phyloP scores from a whole-genome alignment of 1,140 invertebrate genomes.

The Drosophila nigrodunni region DNA sequence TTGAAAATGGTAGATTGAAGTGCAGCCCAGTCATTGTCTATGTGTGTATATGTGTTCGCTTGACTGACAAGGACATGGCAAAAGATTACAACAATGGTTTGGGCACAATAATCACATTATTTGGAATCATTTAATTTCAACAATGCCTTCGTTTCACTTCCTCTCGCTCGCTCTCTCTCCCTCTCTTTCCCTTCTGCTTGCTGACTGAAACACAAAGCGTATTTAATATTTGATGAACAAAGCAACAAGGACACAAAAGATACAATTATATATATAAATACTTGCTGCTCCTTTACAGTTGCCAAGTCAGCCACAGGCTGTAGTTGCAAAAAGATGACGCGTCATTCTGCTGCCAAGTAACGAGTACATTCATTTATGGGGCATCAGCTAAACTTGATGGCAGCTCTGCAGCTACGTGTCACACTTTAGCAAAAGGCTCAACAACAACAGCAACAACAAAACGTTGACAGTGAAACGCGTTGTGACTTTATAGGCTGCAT shows the following conservation, averaged over 20 bases:
- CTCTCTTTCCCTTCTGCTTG: background rate
- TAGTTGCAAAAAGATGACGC: conserved; percentile 10
- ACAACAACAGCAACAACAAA: conserved; percentile 36
- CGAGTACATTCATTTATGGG: conserved; percentile 57
- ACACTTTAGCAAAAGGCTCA: conserved; percentile 35
- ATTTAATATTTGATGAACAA: conserved; percentile 77
- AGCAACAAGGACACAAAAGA: conserved; percentile 51
- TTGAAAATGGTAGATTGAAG: conserved; percentile 64
- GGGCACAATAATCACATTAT: conserved; percentile 73
- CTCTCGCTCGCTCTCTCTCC: background rate
- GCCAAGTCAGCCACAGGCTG: conserved; percentile 59
- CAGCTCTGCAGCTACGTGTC: conserved; percentile 40
- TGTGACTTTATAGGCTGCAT: conserved; percentile 3
- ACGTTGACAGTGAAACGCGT: conserved; percentile 40
- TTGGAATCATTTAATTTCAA: conserved; percentile 76
- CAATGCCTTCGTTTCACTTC: conserved; percentile 43
- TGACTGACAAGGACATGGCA: conserved; percentile 34
- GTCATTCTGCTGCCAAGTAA: conserved; percentile 45
- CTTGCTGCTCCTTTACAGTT: conserved; percentile 76
- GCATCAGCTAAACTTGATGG: conserved; percentile 57
- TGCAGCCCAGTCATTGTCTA: conserved; percentile 48
- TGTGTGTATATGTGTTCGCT: background rate
- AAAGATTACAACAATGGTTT: conserved; percentile 18
- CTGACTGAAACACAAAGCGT: conserved; percentile 32
- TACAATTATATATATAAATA: conserved; percentile 22